Conservation (phyloP, 2,113 vertebrate genomes). For the western clawed frog (Xenopus tropicalis) region UCB_Xtro_10.0 CM004444.2:169409501-169410000, state of each 20-base stretch:
- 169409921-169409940: background rate
- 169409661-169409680: too few relatives aligned
- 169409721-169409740: slow-evolving; percentile 9
- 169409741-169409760: background rate
- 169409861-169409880: slow-evolving; percentile 23
- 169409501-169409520: too few relatives aligned
- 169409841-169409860: background rate
- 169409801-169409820: slow-evolving; percentile 25
- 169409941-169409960: background rate
- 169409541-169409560: too few relatives aligned
- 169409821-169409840: slow-evolving; percentile 17
- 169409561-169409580: too few relatives aligned
- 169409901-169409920: slow-evolving; percentile 1
- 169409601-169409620: too few relatives aligned
- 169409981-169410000: too few relatives aligned
- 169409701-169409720: too few relatives aligned
- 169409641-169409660: too few relatives aligned
- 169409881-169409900: slow-evolving; percentile 1
- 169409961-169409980: background rate
- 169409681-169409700: background rate
- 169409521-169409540: too few relatives aligned
- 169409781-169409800: background rate
- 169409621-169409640: too few relatives aligned
- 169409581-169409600: too few relatives aligned
- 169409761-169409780: slow-evolving; percentile 2